Evolutionary conservation across 2,113 vertebrate species (phyloP), one percentile per base, ranked within the genome.

Genomic region (Nothoprocta pentlandii): DNA sequence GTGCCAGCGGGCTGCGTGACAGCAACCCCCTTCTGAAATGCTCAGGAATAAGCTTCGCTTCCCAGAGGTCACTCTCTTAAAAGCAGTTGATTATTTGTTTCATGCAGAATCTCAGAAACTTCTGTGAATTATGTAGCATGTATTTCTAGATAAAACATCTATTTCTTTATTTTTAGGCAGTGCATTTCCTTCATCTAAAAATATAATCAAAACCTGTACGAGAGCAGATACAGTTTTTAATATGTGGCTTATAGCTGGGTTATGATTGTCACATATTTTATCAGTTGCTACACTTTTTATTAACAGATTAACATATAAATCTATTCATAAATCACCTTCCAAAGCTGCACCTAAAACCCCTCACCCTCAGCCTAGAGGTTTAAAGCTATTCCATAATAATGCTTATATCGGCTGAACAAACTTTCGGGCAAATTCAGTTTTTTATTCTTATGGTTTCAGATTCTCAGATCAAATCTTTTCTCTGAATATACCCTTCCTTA

Each of bases 261-360:
- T 91, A 86, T 90, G 91, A 89, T 92, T 95, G 92, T 94, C 92
- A 96, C 81, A 86, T 96, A 97, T 96, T 96, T 96, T 97, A 96
- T 95, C 95, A 94, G 61, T 79, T 12, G 87, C 84, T 93, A 95
- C 86, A 89, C 89, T 96, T 95, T 97, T 96, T 97, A 96, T 97
- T 96, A 97, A 87, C 94, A 95, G 89, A 96, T 97, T 97, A 95
- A 97, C 95, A 96, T 94, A 95, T 94, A 95, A 94, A 96, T 96
- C 92, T 97, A 91, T 92, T 96, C 83, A 92, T 96, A 96, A 95
- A 97, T 96, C 90, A 95, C 90, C 68, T 96, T 89, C 82, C 34
- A 56, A 89, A 94, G 81, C 90, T 88, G 80, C 56, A 95, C 68
- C 88, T 95, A 92, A 93, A 95, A 68, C 62, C 61, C 89, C 74